phyloP scores from a whole-genome alignment of 2,113 vertebrate genomes.

The Centropus unirufus region DNA sequence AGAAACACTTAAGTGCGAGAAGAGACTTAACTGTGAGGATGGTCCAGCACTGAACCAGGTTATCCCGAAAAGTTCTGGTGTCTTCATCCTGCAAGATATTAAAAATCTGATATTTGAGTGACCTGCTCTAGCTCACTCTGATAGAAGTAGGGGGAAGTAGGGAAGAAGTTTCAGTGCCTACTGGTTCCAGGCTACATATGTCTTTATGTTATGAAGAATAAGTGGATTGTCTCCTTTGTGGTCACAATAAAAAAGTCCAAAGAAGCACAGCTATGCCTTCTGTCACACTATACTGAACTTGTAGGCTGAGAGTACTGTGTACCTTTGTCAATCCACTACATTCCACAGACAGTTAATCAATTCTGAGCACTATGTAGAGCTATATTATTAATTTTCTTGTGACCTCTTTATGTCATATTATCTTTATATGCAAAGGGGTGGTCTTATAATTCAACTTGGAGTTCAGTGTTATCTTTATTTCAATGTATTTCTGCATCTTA shows the following conservation, averaged over 20 bases:
- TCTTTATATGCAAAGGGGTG: not conserved
- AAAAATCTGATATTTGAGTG: not conserved
- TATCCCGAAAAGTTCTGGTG: rapidly evolving
- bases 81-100: not conserved
- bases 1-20: not conserved
- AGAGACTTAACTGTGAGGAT: not conserved
- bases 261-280: not conserved
- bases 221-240: not conserved
- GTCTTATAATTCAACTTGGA: not conserved
- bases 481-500: not conserved
- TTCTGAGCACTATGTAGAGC: not conserved
- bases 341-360: not conserved
- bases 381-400: not conserved
- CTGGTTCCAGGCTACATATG: no score
- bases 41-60: not conserved
- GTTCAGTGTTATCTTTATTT: not conserved
- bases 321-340: not conserved
- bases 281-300: not conserved
- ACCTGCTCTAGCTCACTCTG: not conserved
- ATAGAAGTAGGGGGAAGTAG: rapidly evolving
- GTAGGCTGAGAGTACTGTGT: not conserved
- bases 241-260: not conserved
- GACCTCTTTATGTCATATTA: not conserved
- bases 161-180: no score
- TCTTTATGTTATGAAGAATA: no score